phyloP scores from a whole-genome alignment of 2,113 vertebrate genomes.

The Urocitellus parryii region DNA sequence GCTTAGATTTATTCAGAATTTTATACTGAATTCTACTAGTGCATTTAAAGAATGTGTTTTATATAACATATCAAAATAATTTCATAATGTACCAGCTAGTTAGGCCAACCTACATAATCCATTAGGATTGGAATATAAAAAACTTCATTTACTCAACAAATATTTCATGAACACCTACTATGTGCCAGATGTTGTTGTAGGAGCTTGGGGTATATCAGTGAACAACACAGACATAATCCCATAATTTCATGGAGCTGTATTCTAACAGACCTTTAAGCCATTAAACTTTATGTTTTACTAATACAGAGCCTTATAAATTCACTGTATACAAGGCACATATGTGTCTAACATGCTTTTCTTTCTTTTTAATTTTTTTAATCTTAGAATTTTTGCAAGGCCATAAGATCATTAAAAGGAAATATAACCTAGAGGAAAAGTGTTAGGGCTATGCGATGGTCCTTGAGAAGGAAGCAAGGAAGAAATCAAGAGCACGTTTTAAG shows the following conservation, averaged over 20 bases:
- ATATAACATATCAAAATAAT: not conserved
- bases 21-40: not conserved
- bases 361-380: not conserved
- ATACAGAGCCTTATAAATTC: constrained; percentile 16
- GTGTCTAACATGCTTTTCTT: not conserved
- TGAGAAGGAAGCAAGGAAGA: not conserved
- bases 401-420: not conserved
- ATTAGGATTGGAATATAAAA: not conserved
- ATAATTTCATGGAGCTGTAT: not conserved
- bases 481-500: not conserved
- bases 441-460: not conserved
- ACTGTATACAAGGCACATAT: not conserved
- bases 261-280: not conserved
- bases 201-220: not conserved
- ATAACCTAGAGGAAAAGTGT: not conserved
- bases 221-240: not conserved
- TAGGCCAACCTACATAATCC: not conserved
- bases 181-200: not conserved
- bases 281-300: constrained; percentile 28
- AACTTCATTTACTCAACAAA: not conserved
- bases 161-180: not conserved
- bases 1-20: constrained; percentile 37
- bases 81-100: not conserved
- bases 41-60: not conserved
- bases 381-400: not conserved